Percentiles rank a stretch among this genome's conserved stretches.
phyloP scores from a whole-genome alignment of 2,888 invertebrate genomes.

The Napeogenes inachia region DNA sequence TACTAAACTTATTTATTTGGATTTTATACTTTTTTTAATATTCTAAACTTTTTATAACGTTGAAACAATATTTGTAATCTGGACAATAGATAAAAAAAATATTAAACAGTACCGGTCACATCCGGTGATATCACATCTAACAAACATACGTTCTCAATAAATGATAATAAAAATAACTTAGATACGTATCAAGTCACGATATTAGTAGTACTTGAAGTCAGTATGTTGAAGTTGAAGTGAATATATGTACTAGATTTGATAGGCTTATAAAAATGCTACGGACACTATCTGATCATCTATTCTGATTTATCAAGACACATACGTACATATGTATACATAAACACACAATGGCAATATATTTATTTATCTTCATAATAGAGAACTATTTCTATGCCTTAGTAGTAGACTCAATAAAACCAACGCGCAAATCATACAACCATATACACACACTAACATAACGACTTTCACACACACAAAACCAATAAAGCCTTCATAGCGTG shows the following conservation, averaged over 20 bases:
- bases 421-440: not conserved
- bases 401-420: too few species aligned
- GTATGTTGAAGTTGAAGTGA: constrained; percentile 34
- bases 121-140: constrained; percentile 6
- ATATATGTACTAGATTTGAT: constrained; percentile 30
- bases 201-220: constrained; percentile 10
- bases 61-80: too few species aligned
- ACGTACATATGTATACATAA: too few species aligned
- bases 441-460: not conserved
- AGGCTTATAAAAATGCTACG: constrained; percentile 38
- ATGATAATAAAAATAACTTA: constrained; percentile 35
- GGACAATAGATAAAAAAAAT: not conserved
- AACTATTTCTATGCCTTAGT: too few species aligned
- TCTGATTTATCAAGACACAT: constrained; percentile 18
- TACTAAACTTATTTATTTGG: too few species aligned
- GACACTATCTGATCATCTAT: constrained; percentile 43
- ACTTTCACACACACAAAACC: not conserved
- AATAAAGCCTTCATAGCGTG: constrained; percentile 10
- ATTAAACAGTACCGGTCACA: not conserved
- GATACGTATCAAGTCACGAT: constrained; percentile 47
- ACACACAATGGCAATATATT: too few species aligned
- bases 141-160: not conserved
- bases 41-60: too few species aligned
- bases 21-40: too few species aligned
- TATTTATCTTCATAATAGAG: too few species aligned